Conservation (phyloP, 2,797 vertebrate genomes). For the Meda fulgida region DNA sequence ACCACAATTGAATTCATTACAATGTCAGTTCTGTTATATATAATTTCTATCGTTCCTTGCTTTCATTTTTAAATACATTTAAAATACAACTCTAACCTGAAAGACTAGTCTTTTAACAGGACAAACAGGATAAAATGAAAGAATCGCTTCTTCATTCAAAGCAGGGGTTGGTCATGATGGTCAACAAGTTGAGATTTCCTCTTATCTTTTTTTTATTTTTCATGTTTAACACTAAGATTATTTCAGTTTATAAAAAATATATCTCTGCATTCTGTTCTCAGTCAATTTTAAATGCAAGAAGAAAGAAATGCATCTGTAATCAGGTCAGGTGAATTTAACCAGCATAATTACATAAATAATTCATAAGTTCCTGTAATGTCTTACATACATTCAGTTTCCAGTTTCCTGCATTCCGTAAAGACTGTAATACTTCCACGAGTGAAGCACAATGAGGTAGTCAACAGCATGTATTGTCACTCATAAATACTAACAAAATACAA, state of each 20-base stretch:
- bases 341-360: background rate
- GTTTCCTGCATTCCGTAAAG: conserved; percentile 12
- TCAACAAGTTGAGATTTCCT: background rate
- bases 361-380: conserved; percentile 15
- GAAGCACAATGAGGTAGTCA: background rate
- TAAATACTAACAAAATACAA: background rate
- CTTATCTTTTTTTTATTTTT: background rate
- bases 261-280: background rate
- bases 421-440: conserved; percentile 1
- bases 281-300: background rate
- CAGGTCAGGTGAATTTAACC: background rate
- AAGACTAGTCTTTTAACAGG: background rate
- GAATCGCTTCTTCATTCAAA: background rate
- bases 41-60: background rate
- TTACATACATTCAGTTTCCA: background rate
- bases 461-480: conserved; percentile 5
- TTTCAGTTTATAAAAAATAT: background rate
- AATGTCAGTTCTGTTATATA: background rate
- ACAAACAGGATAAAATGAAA: background rate
- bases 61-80: background rate
- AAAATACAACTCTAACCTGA: background rate
- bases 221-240: background rate
- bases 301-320: background rate
- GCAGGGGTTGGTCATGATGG: background rate
- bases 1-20: background rate